Conservation (phyloP, 2,888 invertebrate genomes). For the Callyntrura sp. region DNA sequence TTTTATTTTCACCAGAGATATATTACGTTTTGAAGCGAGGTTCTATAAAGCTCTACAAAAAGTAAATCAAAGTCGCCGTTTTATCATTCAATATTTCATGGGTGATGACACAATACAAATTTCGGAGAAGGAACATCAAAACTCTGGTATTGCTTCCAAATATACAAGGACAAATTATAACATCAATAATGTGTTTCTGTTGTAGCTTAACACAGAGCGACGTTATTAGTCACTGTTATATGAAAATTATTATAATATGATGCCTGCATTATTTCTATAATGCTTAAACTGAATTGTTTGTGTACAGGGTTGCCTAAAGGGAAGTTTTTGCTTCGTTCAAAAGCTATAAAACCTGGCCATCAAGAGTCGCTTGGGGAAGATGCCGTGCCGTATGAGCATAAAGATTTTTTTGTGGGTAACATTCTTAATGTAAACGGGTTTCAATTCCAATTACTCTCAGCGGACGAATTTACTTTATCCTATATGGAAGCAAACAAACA, state of each 20-base stretch:
- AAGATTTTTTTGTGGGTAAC: slow-evolving; percentile 95
- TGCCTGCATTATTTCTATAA: not conserved
- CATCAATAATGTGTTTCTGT: no score
- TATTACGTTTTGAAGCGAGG: slow-evolving; percentile 92
- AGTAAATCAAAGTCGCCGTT: slow-evolving; percentile 88
- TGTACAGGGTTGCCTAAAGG: slow-evolving; percentile 85
- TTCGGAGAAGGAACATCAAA: slow-evolving; percentile 91
- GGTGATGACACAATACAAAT: slow-evolving; percentile 94
- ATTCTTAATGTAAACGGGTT: slow-evolving; percentile 92
- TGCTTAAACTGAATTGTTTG: no score
- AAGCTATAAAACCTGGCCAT: slow-evolving; percentile 91
- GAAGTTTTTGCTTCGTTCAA: slow-evolving; percentile 86
- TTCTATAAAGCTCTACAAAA: slow-evolving; percentile 88
- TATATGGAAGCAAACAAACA: slow-evolving; percentile 93
- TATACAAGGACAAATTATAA: no score
- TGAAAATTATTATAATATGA: no score
- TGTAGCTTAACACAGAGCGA: no score
- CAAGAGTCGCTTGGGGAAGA: slow-evolving; percentile 90
- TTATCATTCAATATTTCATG: slow-evolving; percentile 93
- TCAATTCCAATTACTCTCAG: slow-evolving; percentile 91
- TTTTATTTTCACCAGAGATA: slow-evolving; percentile 88
- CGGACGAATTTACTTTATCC: slow-evolving; percentile 94
- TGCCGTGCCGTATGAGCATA: slow-evolving; percentile 91
- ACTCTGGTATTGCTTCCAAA: slow-evolving; percentile 91
- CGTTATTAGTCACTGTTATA: no score